Percentiles rank a stretch among this genome's conserved stretches.
Conservation (phyloP, 2,113 vertebrate species). For the Alaudala cheleensis region DNA sequence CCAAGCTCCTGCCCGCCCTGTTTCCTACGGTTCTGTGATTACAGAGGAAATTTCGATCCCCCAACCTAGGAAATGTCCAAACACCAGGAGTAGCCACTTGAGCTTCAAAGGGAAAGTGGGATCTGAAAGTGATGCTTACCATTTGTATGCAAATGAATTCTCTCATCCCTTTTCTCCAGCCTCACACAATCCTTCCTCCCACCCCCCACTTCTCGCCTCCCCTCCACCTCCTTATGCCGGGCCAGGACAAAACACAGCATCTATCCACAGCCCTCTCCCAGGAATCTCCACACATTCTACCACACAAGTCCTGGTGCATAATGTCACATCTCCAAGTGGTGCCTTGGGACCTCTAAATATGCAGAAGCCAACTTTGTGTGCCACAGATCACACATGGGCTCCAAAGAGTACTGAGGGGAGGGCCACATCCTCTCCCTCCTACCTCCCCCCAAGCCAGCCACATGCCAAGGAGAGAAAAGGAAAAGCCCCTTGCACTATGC, state of each 20-base stretch:
- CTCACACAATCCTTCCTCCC: not conserved
- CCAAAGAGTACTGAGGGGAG: not conserved
- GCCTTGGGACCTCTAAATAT: not conserved
- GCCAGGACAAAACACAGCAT: not conserved
- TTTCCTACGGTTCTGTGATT: not conserved
- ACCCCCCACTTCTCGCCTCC: not conserved
- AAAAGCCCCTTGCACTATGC: not conserved
- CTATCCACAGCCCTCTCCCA: not conserved
- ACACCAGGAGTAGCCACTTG: not conserved
- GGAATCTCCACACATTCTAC: not conserved
- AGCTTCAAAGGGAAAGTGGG: not conserved
- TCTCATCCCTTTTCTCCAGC: not conserved
- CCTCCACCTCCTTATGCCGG: not conserved
- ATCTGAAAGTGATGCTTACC: not conserved
- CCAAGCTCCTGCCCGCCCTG: not conserved
- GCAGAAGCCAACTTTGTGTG: not conserved
- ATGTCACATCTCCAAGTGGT: not conserved
- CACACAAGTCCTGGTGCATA: not conserved
- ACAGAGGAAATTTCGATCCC: not conserved
- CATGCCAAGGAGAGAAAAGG: conserved; percentile 1
- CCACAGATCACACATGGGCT: not conserved
- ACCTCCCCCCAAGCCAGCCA: not conserved
- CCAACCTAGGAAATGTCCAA: not conserved
- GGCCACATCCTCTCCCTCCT: not conserved
- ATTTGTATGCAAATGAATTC: conserved; percentile 30